Percentiles rank a stretch among this genome's conserved stretches.
These are phyloP conservation scores for Oligia fasciuncula DNA, from an alignment of 2,888 invertebrate species.

Conservation along the genomic window DNA sequence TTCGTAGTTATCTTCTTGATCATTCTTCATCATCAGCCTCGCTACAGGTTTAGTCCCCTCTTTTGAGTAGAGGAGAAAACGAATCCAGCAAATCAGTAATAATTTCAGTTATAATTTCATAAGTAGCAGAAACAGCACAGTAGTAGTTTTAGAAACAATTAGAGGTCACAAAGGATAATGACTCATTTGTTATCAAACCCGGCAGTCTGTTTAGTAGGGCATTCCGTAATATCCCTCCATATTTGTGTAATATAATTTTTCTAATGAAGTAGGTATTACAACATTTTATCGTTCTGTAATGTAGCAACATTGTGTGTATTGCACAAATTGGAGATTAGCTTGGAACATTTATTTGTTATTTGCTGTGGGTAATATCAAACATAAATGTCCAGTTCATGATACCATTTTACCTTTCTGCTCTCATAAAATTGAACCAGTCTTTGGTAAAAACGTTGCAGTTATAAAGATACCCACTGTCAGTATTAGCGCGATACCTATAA, in stretches of 20 bases:
- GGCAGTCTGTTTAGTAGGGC: constrained; percentile 16
- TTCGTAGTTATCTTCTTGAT: background rate
- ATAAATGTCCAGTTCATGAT: background rate
- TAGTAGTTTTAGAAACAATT: background rate
- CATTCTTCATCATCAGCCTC: background rate
- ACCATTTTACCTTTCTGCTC: background rate
- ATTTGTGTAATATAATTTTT: constrained; percentile 12
- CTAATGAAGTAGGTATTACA: constrained; percentile 10
- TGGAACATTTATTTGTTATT: constrained; percentile 7
- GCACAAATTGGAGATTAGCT: constrained; percentile 12
- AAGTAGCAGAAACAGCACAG: too few relatives aligned
- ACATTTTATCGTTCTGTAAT: constrained; percentile 14
- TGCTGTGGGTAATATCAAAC: background rate
- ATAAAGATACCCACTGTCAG: background rate
- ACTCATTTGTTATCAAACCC: constrained; percentile 36
- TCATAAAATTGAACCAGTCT: background rate
- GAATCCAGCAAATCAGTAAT: too few relatives aligned
- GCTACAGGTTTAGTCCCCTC: background rate
- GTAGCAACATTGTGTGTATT: constrained; percentile 46
- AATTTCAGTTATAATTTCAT: constrained; percentile 3
- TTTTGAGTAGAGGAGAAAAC: too few relatives aligned
- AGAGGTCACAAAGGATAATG: constrained; percentile 17
- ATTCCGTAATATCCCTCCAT: constrained; percentile 34
- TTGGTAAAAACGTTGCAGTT: background rate
- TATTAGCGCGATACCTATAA: background rate